Evolutionary conservation across 2,797 vertebrate species (phyloP), one percentile per base, ranked within the genome.

Genomic region (Vireo griseus): DNA sequence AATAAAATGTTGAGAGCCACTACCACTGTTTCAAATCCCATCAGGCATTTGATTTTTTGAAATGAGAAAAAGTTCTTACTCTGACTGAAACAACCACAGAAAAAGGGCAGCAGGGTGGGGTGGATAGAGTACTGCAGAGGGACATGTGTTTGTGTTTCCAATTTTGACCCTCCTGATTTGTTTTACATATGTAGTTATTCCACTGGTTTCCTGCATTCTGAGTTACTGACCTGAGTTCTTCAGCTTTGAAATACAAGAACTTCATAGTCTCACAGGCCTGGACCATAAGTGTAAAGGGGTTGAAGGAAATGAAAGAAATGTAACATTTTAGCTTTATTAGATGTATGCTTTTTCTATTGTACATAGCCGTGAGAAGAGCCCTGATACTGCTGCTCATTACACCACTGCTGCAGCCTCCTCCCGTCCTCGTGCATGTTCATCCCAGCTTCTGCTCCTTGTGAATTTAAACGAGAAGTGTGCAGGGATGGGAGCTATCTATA

Each of bases 141-240:
- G 33, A 62, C 44, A 5, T 63, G 31, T 68, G 68, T 93, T 87
- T 91, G n/a, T 62, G 66, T 86, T 96, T 95, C 86, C 44, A 85
- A 16, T 85, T 91, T 94, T 80, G 76, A 75, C 31, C 55, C 15
- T 82, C 47, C 31, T 90, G 79, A 68, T 90, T 39, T 42, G 16
- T 93, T 91, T 82, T 79, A 16, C 75, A 62, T 44, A 16, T 54
- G 35, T 55, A 40, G 59, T 55, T 85, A n/a, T 58, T 79, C 21
- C 55, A 42, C 21, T 58, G 25, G 22, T 50, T 78, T 74, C 0
- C 9, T 69, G 11, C 35, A 31, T 90, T 85, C 57, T 31, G 22
- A 79, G 44, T 66, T 58, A 31, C 61, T 88, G 63, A 44, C 35
- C 47, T 78, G 51, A 82, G 48, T 62, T 42, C 1, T 35, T 82